Conservation (phyloP, 92 coral and sea anemone genomes). For the Phenganax stokvisi region DNA sequence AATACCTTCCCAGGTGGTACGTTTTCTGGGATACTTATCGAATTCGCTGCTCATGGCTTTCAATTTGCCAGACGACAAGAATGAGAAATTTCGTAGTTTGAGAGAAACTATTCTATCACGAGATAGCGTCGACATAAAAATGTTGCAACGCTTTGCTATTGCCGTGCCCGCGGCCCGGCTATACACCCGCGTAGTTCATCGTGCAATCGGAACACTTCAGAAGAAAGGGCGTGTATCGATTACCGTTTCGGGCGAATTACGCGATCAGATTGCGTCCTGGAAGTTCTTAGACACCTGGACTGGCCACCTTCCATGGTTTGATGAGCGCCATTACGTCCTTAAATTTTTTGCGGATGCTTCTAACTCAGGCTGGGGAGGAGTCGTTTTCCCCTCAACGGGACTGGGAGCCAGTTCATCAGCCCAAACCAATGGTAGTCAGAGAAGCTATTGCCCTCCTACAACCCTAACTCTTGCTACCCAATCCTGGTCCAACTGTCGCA, state of each 20-base stretch:
- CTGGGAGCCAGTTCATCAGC: slow-evolving; percentile 38
- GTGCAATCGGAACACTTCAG: slow-evolving; percentile 43
- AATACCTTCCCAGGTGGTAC: slow-evolving; percentile 48
- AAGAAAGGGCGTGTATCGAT: not conserved
- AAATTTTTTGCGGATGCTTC: slow-evolving; percentile 55
- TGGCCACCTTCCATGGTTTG: slow-evolving; percentile 56
- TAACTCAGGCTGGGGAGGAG: slow-evolving; percentile 63
- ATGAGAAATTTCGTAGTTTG: slow-evolving; percentile 44
- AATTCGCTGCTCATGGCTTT: slow-evolving; percentile 51
- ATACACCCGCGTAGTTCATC: slow-evolving; percentile 43
- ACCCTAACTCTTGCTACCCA: slow-evolving; percentile 42
- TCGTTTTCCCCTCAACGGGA: slow-evolving; percentile 36
- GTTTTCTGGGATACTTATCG: slow-evolving; percentile 54
- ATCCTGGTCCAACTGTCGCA: slow-evolving; percentile 47
- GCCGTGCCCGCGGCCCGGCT: slow-evolving; percentile 53
- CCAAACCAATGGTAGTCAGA: slow-evolving; percentile 50
- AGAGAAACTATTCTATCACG: slow-evolving; percentile 48
- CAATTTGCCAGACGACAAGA: slow-evolving; percentile 54
- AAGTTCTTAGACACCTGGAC: slow-evolving; percentile 55
- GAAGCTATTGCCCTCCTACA: slow-evolving; percentile 56
- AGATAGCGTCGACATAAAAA: slow-evolving; percentile 22
- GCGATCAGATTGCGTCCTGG: slow-evolving; percentile 46
- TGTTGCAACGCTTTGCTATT: slow-evolving; percentile 46
- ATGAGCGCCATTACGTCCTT: slow-evolving; percentile 50
- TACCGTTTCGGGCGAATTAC: slow-evolving; percentile 37